phyloP scores from a whole-genome alignment of 2,113 vertebrate genomes.

The Microcebus murinus region DNA sequence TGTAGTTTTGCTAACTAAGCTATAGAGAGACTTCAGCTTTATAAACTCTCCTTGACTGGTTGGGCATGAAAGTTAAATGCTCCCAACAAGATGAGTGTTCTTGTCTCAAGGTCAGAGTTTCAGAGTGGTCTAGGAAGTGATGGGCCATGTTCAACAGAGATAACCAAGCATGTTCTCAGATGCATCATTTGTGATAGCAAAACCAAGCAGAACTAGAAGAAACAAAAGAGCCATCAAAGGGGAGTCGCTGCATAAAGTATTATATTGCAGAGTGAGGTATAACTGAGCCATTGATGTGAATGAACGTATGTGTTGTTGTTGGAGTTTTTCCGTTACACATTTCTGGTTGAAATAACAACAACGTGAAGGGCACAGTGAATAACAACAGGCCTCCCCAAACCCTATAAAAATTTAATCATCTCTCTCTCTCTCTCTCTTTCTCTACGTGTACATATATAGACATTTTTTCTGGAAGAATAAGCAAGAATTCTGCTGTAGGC shows the following conservation, averaged over 20 bases:
- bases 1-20: not conserved
- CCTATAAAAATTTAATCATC: not conserved
- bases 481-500: not conserved
- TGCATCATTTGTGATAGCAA: not conserved
- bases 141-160: not conserved
- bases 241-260: not conserved
- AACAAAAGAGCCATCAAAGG: not conserved
- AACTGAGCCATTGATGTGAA: not conserved
- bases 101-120: not conserved
- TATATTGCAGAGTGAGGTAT: too few relatives aligned
- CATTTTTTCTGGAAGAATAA: not conserved
- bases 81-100: not conserved
- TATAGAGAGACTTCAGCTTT: not conserved
- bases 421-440: not conserved
- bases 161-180: not conserved
- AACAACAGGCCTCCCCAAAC: not conserved
- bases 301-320: not conserved
- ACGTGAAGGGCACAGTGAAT: not conserved
- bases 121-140: not conserved
- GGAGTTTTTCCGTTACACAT: not conserved
- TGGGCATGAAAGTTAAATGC: not conserved
- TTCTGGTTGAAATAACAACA: not conserved
- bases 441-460: not conserved
- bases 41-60: not conserved
- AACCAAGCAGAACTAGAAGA: not conserved